Evolutionary conservation across 2,113 vertebrate species (phyloP).

Genomic region (Chrysochloris asiatica): DNA sequence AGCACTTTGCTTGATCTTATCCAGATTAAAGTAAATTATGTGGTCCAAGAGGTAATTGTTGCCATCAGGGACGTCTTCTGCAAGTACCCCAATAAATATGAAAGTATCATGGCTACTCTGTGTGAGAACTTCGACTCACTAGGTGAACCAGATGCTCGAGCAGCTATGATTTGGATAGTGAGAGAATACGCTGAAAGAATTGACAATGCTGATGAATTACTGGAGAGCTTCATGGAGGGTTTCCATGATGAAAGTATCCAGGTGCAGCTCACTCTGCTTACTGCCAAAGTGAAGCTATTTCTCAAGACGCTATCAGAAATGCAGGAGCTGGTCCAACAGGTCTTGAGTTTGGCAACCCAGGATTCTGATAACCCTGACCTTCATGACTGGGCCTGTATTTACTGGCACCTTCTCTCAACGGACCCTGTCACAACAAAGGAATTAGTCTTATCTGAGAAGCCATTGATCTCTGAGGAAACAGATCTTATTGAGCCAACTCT

Average conservation of each 20-base stretch:
- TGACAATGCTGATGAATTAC: conserved; percentile 97
- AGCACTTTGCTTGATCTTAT: conserved; percentile 98
- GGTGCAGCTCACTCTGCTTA: conserved; percentile 96
- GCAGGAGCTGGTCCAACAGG: conserved; percentile 97
- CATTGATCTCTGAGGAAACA: conserved; percentile 98
- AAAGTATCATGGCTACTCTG: conserved; percentile 98
- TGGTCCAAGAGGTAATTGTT: conserved; percentile 98
- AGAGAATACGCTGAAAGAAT: conserved; percentile 98
- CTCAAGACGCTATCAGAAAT: conserved; percentile 98
- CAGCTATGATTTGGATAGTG: conserved; percentile 99
- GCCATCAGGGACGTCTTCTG: conserved; percentile 99
- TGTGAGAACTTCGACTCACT: conserved; percentile 99
- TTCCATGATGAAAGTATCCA: conserved; percentile 99
- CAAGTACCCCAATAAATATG: conserved; percentile 99
- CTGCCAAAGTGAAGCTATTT: conserved; percentile 97
- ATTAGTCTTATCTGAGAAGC: conserved; percentile 97
- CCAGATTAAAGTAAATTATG: conserved; percentile 99
- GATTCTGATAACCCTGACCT: conserved; percentile 97
- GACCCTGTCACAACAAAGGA: conserved; percentile 99
- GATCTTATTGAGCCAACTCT: conserved; percentile 97
- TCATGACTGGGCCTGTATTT: conserved; percentile 95
- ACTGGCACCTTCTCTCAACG: conserved; percentile 95
- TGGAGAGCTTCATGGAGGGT: conserved; percentile 98
- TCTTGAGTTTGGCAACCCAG: conserved; percentile 97
- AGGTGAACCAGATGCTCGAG: conserved; percentile 97